Evolutionary conservation across 2,797 vertebrate genomes (phyloP), one percentile per base, ranked within the genome.

Genomic region (Mus minutoides): DNA sequence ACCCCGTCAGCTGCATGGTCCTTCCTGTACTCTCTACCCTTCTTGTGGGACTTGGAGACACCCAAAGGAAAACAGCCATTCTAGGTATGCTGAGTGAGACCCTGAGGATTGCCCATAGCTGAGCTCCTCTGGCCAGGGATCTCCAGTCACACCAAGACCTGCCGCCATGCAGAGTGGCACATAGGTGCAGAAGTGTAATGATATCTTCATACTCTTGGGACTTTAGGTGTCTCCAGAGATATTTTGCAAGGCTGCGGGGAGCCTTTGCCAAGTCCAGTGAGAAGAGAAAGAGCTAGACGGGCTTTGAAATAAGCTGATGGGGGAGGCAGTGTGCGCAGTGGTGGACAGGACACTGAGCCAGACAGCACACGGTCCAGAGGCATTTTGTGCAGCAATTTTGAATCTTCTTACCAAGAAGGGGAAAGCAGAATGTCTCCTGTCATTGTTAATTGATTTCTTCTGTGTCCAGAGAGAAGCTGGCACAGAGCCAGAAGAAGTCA

Each of bases 361-460:
- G 62, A 91, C 88, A 78, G 62, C 76, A 24, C 3, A 0, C 14
- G 83, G 58, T 56, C 69, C 79, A 37, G 88, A 7, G 43, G 1
- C 52, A 87, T 71, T 92, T 92, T 43, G 37, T 24, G 88, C 46
- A 26, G 78, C 62, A 40, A 52, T 95, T 97, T 96, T 77, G 96
- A 95, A n/a, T 95, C 96, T 98, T 75, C 97, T 87, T 62, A 83
- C 92, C 86, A 82, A 89, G 90, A 88, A 91, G 79, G 71, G 91
- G 62, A 88, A 93, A 67, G 84, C 93, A 77, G 62, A 95, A 80
- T 96, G 85, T 93, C 94, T 94, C 94, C 95, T 91, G 46, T 98
- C 52, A 94, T 95, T 98, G 98, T 96, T 97, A 98, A 98, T 98
- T 98, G 98, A 98, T 98, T 98, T 97, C 95, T 96, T 92, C 84